Base-by-base conservation (phyloP, 1,140 invertebrate species). In the Bombus polaris region DNA sequence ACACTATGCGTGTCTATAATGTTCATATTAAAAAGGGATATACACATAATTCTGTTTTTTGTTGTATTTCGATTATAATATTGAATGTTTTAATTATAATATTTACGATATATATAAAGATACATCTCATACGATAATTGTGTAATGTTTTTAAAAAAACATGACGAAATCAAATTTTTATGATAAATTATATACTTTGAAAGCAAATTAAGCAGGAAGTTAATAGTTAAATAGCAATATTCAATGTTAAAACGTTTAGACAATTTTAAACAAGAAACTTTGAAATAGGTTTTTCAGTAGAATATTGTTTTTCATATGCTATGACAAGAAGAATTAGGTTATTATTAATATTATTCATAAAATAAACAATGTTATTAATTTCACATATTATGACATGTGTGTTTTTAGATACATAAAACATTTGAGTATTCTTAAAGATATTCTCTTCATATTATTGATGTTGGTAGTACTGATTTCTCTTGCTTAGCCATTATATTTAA, bases 401-500 rank as follows among this genome's bases (percentile, higher is more conserved):
- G 37, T 68, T 68, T 37, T 35, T 37, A 22, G 18, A 68, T 68
- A 68, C 1, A 37, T 37, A 4, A 12, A 37, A 68, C 22, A 62
- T 12, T 74, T 10, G 47, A 65, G 42, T 68, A 77, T 39, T 83
- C 13, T 37, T 35, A 42, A 42, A 37, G 6, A 42, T 53, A 68
- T 53, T n/a, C 1, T 12, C 18, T 37, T 13, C 37, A 35, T 13
- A 35, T 57, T 39, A 12, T 59, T 42, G 4, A 10, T n/a, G 81
- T 83, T 83, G 81, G 81, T 57, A 83, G 5, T 44, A 77, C 81
- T 83, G 81, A 42, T 22, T 83, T 53, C 42, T 77, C 25, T 39
- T 47, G 25, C 25, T 68, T 53, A 39, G 53, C 72, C 35, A 76
- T 35, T 42, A 83, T 35, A 13, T 85, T 79, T 68, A 74, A 85